Evolutionary conservation across 2,797 vertebrate genomes (phyloP).

Genomic region (Presbytis comata): DNA sequence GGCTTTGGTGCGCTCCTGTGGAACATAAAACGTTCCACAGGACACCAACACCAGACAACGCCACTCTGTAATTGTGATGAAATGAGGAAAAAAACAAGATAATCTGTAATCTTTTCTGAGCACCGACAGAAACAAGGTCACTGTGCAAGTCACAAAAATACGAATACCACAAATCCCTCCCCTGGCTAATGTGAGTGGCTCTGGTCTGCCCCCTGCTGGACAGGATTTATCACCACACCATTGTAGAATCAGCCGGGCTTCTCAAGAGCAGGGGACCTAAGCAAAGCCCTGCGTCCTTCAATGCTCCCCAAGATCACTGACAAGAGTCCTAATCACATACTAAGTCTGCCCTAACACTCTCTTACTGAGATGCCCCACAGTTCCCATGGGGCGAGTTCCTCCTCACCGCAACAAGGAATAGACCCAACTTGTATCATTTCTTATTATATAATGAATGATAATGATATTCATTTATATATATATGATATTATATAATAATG

Average conservation of each 20-base stretch:
- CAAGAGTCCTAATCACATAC: neutral
- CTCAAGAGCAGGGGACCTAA: neutral
- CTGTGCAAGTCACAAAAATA: no score
- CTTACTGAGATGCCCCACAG: neutral
- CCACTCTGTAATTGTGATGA: neutral
- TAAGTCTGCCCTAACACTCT: neutral
- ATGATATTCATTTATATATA: no score
- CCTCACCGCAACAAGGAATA: neutral
- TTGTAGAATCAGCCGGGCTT: neutral
- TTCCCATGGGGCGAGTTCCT: neutral
- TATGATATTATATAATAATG: no score
- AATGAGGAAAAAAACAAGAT: neutral
- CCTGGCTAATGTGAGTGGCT: neutral
- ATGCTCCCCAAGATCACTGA: no score
- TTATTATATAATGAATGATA: no score
- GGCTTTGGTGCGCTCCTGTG: neutral
- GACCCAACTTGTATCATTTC: neutral
- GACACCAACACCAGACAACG: neutral
- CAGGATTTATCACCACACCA: neutral
- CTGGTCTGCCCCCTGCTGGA: neutral
- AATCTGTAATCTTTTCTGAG: neutral
- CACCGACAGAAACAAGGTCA: neutral
- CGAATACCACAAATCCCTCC: neutral
- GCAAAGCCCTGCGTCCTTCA: neutral
- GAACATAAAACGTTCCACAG: neutral